Base-by-base conservation (phyloP, 1,140 invertebrate species). In the Leptoteleia sp. region DNA sequence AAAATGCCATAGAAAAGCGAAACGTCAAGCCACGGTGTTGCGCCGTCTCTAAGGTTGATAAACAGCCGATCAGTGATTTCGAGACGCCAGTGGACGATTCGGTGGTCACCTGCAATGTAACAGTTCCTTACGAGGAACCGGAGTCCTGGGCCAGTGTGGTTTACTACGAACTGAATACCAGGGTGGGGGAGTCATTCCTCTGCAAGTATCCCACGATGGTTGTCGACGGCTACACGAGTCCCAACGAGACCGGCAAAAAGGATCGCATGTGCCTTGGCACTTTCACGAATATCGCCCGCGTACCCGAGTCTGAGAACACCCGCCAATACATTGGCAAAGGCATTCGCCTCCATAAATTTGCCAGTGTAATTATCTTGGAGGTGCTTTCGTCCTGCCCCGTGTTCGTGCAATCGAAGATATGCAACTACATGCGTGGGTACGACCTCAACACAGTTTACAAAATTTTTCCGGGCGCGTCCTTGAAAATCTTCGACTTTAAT, bases 401-500 rank as follows among this genome's bases (percentile, higher is more conserved):
- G 79, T 99, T 99, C 89, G 96, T 99, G 9, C 97, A 99, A 90
- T 97, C 96, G 38, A 92, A 96, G 42, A 98, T 98, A 86, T 98
- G 96, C 86, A 99, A 98, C 90, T 96, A 97, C 86, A 95, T 96
- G 86, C 96, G 97, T 79, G 94, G 96, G 76, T 98, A 98, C 91
- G 96, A 98, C 89, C 95, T 95, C 6, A 96, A 95, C 9, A 98
- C 97, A 0, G 97, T 99, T 0, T 98, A 96, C 86, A 99, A 97
- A 89, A 96, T 97, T 76, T 95, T 95, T 15, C 94, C 95, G 0
- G 95, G 95, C 9, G 98, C 96, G 85, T 97, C 96, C 6, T 89
- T 99, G 25, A 98, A 98, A 90, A 99, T 99, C 81, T 99, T 99
- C 89, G 98, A 98, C 83, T 98, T 98, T 90, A 93, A 97, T 80